Evolutionary conservation across 2,888 invertebrate species (phyloP).

Genomic region (Dyspetes luteomarginatus): DNA sequence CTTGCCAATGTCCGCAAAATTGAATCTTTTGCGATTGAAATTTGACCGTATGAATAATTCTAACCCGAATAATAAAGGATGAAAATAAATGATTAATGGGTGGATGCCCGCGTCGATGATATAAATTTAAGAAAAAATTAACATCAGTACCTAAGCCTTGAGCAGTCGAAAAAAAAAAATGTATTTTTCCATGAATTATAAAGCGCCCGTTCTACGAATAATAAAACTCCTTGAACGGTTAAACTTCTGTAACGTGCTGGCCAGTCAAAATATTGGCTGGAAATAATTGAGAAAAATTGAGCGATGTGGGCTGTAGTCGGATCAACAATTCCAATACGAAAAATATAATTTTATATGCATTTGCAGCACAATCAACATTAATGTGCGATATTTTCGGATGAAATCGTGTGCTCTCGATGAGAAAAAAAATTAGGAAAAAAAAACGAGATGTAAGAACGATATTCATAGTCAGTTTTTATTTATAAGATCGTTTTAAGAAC

Average conservation of each 20-base stretch:
- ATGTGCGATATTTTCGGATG: too few relatives aligned
- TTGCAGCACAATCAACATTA: too few relatives aligned
- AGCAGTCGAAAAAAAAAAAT: slow-evolving; percentile 68
- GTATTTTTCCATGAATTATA: slow-evolving; percentile 78
- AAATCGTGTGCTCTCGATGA: too few relatives aligned
- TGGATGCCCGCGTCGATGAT: slow-evolving; percentile 49
- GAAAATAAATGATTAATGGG: slow-evolving; percentile 30
- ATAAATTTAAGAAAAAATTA: slow-evolving; percentile 55
- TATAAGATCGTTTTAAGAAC: too few relatives aligned
- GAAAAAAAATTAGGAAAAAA: too few relatives aligned
- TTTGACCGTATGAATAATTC: slow-evolving; percentile 34
- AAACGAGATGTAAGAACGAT: too few relatives aligned
- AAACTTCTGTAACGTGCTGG: slow-evolving; percentile 32
- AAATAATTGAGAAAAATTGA: slow-evolving; percentile 19
- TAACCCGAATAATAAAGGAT: slow-evolving; percentile 25
- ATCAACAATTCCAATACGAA: too few relatives aligned
- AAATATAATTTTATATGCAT: too few relatives aligned
- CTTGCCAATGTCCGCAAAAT: slow-evolving; percentile 46
- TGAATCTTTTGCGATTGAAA: slow-evolving; percentile 15
- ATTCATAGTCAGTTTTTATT: too few relatives aligned
- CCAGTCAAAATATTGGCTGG: slow-evolving; percentile 4
- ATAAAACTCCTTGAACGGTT: slow-evolving; percentile 57
- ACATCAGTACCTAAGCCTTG: slow-evolving; percentile 42
- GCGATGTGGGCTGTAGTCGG: neutral
- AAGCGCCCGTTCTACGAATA: slow-evolving; percentile 71